phyloP scores from a whole-genome alignment of 2,797 vertebrate species.

The Rhinogobio ventralis region DNA sequence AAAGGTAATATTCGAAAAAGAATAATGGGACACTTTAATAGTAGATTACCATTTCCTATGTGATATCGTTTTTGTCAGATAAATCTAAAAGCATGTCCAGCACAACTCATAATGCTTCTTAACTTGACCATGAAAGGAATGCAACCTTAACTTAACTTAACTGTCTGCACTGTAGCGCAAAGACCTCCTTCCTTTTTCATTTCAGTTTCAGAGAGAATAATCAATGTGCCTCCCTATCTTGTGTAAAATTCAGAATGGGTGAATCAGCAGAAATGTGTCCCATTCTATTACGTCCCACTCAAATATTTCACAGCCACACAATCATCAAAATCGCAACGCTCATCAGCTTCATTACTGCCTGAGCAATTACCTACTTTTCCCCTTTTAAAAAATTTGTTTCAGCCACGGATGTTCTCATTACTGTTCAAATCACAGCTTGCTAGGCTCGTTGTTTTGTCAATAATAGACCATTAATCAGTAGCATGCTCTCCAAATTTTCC shows the following conservation, averaged over 20 bases:
- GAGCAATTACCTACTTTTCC: constrained; percentile 34
- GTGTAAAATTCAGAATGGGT: constrained; percentile 39
- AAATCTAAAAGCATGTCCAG: neutral
- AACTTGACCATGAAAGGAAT: neutral
- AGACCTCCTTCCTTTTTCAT: constrained; percentile 19
- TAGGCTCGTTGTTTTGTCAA: constrained; percentile 43
- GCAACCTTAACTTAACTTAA: neutral
- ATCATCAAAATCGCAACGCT: constrained; percentile 47
- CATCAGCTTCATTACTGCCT: constrained; percentile 48
- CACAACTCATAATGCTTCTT: neutral
- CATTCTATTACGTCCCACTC: constrained; percentile 28
- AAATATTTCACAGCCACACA: constrained; percentile 26
- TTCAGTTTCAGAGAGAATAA: constrained; percentile 46
- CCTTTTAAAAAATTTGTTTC: constrained; percentile 38
- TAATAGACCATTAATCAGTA: constrained; percentile 55
- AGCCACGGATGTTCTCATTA: constrained; percentile 51
- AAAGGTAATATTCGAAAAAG: neutral
- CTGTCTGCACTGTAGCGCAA: neutral
- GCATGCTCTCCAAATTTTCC: constrained; percentile 45
- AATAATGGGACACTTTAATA: neutral
- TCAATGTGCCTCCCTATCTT: constrained; percentile 34
- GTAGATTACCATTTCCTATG: neutral
- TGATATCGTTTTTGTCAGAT: neutral
- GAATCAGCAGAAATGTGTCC: constrained; percentile 51
- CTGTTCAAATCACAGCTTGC: constrained; percentile 43